Evolutionary conservation across 2,888 invertebrate species (phyloP).

Genomic region (Hetaerina titia): DNA sequence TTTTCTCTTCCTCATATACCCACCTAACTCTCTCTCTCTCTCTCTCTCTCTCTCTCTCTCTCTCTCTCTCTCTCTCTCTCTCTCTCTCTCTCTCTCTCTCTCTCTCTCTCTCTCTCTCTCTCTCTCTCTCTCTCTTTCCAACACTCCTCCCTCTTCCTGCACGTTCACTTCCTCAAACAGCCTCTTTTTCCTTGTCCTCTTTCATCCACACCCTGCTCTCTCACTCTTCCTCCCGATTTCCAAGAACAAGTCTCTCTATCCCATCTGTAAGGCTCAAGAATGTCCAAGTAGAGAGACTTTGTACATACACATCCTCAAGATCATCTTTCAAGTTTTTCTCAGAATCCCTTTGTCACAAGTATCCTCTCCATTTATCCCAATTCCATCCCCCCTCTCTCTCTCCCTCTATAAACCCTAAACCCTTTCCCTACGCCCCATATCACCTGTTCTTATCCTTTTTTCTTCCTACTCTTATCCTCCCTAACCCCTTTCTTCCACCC

Average conservation of each 20-base stretch:
- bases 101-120: not conserved
- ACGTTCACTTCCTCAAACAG: not conserved
- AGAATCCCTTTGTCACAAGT: constrained; percentile 9
- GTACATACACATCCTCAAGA: not conserved
- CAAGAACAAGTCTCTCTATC: not conserved
- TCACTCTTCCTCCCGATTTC: not conserved
- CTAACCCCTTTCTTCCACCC: not conserved
- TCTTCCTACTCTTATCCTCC: not conserved
- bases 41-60: not conserved
- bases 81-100: not conserved
- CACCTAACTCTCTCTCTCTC: not conserved
- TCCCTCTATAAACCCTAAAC: not conserved
- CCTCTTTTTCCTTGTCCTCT: not conserved
- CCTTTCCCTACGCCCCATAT: not conserved
- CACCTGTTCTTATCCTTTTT: not conserved
- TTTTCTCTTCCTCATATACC: not conserved
- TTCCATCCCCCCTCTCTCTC: not conserved
- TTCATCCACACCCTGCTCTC: not conserved
- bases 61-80: not conserved
- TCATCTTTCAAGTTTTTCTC: not conserved
- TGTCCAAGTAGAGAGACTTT: not conserved
- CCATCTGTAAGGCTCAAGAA: not conserved
- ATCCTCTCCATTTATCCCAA: not conserved
- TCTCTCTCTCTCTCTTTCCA: not conserved
- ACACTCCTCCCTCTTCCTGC: too few relatives aligned